phyloP scores from a whole-genome alignment of 2,113 vertebrate species.

The Entelurus aequoreus region DNA sequence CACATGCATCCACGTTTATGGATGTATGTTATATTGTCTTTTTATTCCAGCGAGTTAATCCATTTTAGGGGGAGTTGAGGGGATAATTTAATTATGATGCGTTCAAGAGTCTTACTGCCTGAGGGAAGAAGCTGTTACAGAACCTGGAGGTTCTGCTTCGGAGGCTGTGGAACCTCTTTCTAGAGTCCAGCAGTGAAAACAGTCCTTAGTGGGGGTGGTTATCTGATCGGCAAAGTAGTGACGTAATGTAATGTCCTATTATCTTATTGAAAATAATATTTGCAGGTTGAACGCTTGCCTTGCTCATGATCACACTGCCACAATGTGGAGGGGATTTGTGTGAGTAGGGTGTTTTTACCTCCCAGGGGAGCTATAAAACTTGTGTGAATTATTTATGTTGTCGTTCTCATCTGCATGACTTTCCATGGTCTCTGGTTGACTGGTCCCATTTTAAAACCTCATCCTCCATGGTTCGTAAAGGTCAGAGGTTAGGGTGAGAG shows the following conservation, averaged over 20 bases:
- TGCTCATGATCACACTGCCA: conserved; percentile 7
- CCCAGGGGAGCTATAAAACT: conserved; percentile 52
- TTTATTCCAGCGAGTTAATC: too few relatives aligned
- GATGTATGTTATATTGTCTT: too few relatives aligned
- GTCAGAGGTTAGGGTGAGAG: conserved; percentile 44
- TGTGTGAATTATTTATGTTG: conserved; percentile 46
- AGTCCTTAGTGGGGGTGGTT: too few relatives aligned
- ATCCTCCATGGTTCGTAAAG: conserved; percentile 25
- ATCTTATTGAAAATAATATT: not conserved
- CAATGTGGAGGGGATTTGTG: conserved; percentile 9
- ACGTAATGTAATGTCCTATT: not conserved
- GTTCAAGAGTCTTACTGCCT: too few relatives aligned
- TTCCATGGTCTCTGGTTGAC: conserved; percentile 22
- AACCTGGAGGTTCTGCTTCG: too few relatives aligned
- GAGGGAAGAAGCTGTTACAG: too few relatives aligned
- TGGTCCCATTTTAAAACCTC: conserved; percentile 38
- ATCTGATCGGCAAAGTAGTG: not conserved
- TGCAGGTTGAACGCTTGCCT: conserved; percentile 20
- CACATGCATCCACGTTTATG: too few relatives aligned
- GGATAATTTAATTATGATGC: too few relatives aligned
- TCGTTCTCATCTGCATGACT: conserved; percentile 21
- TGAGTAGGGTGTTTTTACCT: conserved; percentile 24
- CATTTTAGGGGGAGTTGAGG: too few relatives aligned
- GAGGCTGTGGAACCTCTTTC: too few relatives aligned
- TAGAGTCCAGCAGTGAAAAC: too few relatives aligned